These are phyloP conservation scores for Galaxea fascicularis DNA, from an alignment of 92 coral and sea anemone species.

Conservation along the genomic window DNA sequence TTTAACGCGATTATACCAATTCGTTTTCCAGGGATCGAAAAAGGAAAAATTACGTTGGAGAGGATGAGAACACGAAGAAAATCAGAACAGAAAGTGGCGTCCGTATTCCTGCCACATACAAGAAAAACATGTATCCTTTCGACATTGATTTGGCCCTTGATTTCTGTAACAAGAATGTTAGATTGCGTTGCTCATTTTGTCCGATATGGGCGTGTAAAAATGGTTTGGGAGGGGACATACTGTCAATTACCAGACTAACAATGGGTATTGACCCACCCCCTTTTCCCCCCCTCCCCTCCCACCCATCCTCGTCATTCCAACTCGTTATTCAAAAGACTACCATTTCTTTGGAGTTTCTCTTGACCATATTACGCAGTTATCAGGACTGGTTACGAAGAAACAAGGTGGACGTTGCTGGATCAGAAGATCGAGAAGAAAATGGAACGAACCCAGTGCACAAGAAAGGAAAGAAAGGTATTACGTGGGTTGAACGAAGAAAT, in stretches of 20 bases:
- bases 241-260: too few relatives aligned
- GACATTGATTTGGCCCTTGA: background rate
- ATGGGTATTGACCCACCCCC: too few relatives aligned
- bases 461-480: constrained; percentile 57
- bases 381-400: constrained; percentile 82
- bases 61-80: constrained; percentile 84
- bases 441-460: constrained; percentile 40
- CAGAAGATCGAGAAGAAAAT: constrained; percentile 61
- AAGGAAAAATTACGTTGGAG: constrained; percentile 85
- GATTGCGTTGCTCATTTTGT: too few relatives aligned
- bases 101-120: constrained; percentile 92
- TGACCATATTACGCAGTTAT: constrained; percentile 63
- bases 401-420: constrained; percentile 64
- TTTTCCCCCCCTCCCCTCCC: background rate
- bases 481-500: too few relatives aligned
- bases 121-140: constrained; percentile 87
- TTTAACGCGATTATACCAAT: too few relatives aligned
- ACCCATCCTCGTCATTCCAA: too few relatives aligned
- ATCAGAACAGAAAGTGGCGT: constrained; percentile 96
- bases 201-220: too few relatives aligned
- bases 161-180: background rate
- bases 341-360: background rate
- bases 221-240: too few relatives aligned
- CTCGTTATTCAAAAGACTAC: too few relatives aligned
- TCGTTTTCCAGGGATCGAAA: constrained; percentile 88